A percentile compares a stretch with the other conserved stretches of the same genome.
Evolutionary conservation across 2,888 invertebrate genomes (phyloP).

Genomic region (Phengaris alcon): DNA sequence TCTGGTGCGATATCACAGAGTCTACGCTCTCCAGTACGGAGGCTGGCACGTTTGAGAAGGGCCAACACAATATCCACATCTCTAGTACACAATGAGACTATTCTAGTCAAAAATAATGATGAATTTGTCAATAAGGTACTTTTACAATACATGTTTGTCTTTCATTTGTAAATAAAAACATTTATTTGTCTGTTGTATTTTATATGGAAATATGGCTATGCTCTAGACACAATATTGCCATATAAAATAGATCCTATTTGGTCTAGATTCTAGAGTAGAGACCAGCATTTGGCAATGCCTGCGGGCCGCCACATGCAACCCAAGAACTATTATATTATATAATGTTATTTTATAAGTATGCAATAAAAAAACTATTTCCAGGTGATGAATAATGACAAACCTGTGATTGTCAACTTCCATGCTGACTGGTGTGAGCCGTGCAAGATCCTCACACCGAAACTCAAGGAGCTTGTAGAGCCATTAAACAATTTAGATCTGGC

Average conservation of each 20-base stretch:
- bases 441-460: slow-evolving; percentile 90
- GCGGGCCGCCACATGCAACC: too few species aligned
- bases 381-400: slow-evolving; percentile 90
- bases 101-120: slow-evolving; percentile 84
- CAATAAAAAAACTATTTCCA: slow-evolving; percentile 41
- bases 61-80: slow-evolving; percentile 65
- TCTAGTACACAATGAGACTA: slow-evolving; percentile 71
- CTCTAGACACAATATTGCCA: too few species aligned
- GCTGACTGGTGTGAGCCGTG: slow-evolving; percentile 96
- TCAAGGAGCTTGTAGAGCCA: slow-evolving; percentile 86
- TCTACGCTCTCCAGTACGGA: slow-evolving; percentile 62
- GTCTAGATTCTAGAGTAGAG: too few species aligned
- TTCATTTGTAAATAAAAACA: background rate
- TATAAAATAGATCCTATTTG: too few species aligned
- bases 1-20: slow-evolving; percentile 63
- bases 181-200: background rate
- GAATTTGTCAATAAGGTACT: slow-evolving; percentile 87
- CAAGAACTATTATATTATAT: too few species aligned
- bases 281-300: too few species aligned
- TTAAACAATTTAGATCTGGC: slow-evolving; percentile 87
- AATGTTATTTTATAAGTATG: too few species aligned
- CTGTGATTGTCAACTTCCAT: slow-evolving; percentile 94
- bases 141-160: background rate
- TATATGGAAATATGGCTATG: too few species aligned
- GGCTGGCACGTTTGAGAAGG: slow-evolving; percentile 51